Percentiles rank a stretch among this genome's conserved stretches.
Conservation (phyloP, 2,888 invertebrate genomes). For the Orthonevra nobilis region DNA sequence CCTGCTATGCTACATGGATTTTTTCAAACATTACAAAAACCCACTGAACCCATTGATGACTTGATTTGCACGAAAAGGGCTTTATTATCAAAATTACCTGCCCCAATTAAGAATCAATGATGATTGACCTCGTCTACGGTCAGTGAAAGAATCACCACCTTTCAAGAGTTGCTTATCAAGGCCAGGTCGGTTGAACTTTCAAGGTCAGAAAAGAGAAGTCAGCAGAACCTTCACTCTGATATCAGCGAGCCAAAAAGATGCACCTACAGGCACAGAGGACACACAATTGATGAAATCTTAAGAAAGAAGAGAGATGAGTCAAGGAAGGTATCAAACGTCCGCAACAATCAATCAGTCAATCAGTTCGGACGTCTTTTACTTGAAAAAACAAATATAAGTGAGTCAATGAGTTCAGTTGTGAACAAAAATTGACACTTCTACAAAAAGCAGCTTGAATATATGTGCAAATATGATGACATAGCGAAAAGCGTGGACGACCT, state of each 20-base stretch:
- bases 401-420: too few species aligned
- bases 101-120: not conserved
- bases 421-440: too few species aligned
- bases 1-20: conserved; percentile 3
- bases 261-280: conserved; percentile 5
- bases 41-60: not conserved
- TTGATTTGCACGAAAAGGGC: not conserved
- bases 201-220: not conserved
- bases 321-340: not conserved
- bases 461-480: too few species aligned
- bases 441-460: too few species aligned
- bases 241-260: not conserved
- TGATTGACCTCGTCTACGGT: conserved; percentile 15
- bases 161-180: conserved; percentile 6
- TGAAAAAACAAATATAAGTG: too few species aligned
- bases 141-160: not conserved
- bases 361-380: too few species aligned
- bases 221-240: not conserved
- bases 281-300: not conserved
- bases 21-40: not conserved
- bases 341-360: too few species aligned
- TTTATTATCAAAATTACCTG: not conserved
- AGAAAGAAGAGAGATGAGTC: not conserved
- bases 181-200: conserved; percentile 12
- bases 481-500: too few species aligned